Base-by-base conservation (phyloP, 2,113 vertebrate genomes). In the Alaudala cheleensis region DNA sequence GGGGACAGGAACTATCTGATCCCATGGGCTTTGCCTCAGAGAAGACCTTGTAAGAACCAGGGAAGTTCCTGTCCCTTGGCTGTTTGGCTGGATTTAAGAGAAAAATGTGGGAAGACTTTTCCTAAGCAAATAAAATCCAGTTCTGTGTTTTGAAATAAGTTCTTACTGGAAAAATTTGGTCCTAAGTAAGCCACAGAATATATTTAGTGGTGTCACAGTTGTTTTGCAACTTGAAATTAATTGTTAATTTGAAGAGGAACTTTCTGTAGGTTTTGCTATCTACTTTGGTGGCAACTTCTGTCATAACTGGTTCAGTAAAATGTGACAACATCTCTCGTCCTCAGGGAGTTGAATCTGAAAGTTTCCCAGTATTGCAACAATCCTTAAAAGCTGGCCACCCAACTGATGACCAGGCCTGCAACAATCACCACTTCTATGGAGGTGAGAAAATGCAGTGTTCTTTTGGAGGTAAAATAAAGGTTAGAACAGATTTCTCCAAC, bases 311-410 rank as follows among this genome's bases (percentile, higher is more conserved):
- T 62, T 72, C 29, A 58, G 13, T 45, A 25, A 29, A 87, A 39
- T 62, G 18, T 80, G n/a, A 42, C 44, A 71, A 12, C 12, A 16
- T 6, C 50, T 95, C 34, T 95, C 28, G 95, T 95, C 45, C n/a
- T 86, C 96, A 99, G 99, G 99, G 99, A 34, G 97, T 99, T 72
- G 99, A 99, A 96, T 97, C 98, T 69, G 98, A 99, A 84, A 98
- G 88, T 57, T 99, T 98, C 69, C 98, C 98, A 69, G 96, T 98
- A 85, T 96, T 98, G 77, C 97, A 98, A 44, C 98, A 98, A 21
- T 98, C 98, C 10, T 95, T 99, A 73, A 98, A 98, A 97, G 96
- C 91, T 37, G 98, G 98, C 26, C 80, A 97, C 37, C 98, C 98
- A 25, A 37, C 66, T 86, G 98, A 97, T 71, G 98, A 98, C 61